Conservation (phyloP, 2,797 vertebrate genomes). For the Falco rusticolus region DNA sequence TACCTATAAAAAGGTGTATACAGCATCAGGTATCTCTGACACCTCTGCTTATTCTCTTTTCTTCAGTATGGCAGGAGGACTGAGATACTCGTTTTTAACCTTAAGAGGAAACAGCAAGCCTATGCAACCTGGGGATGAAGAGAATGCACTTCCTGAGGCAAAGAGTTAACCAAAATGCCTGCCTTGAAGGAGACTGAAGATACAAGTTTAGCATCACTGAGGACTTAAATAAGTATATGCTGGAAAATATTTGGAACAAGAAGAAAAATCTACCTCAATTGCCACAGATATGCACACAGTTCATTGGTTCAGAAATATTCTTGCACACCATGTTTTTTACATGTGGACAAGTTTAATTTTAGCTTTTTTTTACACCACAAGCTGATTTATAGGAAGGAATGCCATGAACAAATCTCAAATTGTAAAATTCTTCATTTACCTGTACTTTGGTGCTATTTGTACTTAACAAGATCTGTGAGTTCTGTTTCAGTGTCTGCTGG, state of each 20-base stretch:
- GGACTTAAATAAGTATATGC: background rate
- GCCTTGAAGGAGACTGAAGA: background rate
- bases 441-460: background rate
- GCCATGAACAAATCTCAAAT: background rate
- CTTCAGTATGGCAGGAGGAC: conserved; percentile 78
- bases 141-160: conserved; percentile 15
- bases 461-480: background rate
- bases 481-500: background rate
- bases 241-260: background rate
- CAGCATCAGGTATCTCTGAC: background rate
- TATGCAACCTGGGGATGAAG: conserved; percentile 45
- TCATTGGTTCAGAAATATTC: background rate
- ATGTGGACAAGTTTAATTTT: background rate
- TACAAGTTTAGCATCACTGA: background rate
- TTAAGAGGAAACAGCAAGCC: conserved; percentile 55
- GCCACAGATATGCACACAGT: background rate
- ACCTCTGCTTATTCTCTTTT: conserved; percentile 12
- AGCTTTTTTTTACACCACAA: background rate
- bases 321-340: background rate
- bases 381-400: background rate
- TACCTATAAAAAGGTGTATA: background rate
- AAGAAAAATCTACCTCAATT: conserved; percentile 55
- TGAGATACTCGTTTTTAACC: conserved; percentile 79
- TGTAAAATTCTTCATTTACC: background rate
- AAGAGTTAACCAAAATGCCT: conserved; percentile 39